Percentiles rank a stretch among this genome's conserved stretches.
Conservation (phyloP, 2,888 invertebrate species). For the Meloe dianella region DNA sequence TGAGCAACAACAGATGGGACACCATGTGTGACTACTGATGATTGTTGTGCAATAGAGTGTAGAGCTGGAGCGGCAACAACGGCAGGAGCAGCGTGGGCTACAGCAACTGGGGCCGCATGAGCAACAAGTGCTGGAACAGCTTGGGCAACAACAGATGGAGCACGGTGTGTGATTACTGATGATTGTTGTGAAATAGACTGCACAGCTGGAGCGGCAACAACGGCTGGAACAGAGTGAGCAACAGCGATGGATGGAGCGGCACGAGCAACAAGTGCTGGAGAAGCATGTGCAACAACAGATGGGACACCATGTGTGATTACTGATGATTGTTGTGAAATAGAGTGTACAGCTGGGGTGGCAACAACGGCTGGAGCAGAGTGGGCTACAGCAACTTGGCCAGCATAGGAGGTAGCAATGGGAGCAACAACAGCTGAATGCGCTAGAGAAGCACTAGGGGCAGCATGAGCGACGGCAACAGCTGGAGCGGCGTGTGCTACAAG, state of each 20-base stretch:
- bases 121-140: slow-evolving; percentile 10
- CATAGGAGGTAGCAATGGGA: slow-evolving; percentile 18
- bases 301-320: slow-evolving; percentile 28
- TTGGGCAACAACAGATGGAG: slow-evolving; percentile 26
- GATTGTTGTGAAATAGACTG: slow-evolving; percentile 20
- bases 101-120: no score
- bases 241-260: slow-evolving; percentile 26
- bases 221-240: slow-evolving; percentile 11
- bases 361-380: slow-evolving; percentile 21
- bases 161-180: slow-evolving; percentile 21
- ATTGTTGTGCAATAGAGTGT: slow-evolving; percentile 21
- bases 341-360: slow-evolving; percentile 13
- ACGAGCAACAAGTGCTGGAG: slow-evolving; percentile 3
- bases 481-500: slow-evolving; percentile 38
- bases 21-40: slow-evolving; percentile 17
- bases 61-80: slow-evolving; percentile 26
- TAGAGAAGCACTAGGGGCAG: neutral
- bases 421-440: slow-evolving; percentile 21
- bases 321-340: slow-evolving; percentile 12
- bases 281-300: slow-evolving; percentile 18
- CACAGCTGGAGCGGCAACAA: slow-evolving; percentile 32
- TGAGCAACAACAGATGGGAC: slow-evolving; percentile 16
- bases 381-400: slow-evolving; percentile 7
- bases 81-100: no score
- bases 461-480: slow-evolving; percentile 10